Evolutionary conservation across 2,888 invertebrate genomes (phyloP).

Genomic region (Drosophila setosimentum): DNA sequence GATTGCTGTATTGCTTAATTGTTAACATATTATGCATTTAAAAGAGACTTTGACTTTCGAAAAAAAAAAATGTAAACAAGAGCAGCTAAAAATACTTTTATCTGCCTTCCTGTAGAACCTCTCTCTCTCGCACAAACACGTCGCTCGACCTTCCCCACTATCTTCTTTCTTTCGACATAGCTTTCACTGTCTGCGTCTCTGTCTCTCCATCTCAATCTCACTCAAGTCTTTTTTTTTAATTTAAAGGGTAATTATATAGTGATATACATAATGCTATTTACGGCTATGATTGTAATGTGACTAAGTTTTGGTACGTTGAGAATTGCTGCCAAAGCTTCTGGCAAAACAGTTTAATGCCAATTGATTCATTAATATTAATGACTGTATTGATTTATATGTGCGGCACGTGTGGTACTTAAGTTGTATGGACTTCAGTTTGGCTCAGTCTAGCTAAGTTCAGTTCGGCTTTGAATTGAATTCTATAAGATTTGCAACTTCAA

Average conservation of each 20-base stretch:
- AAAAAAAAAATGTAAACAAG: background rate
- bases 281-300: constrained; percentile 8
- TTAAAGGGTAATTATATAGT: constrained; percentile 31
- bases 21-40: constrained; percentile 6
- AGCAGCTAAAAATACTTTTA: background rate
- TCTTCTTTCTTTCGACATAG: background rate
- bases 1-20: background rate
- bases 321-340: constrained; percentile 39
- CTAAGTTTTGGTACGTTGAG: constrained; percentile 33
- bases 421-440: constrained; percentile 23
- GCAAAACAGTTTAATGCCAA: constrained; percentile 48
- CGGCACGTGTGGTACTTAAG: constrained; percentile 52
- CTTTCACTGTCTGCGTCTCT: background rate
- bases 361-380: constrained; percentile 59
- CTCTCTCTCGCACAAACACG: background rate
- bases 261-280: background rate
- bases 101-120: no score
- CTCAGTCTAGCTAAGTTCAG: background rate
- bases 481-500: constrained; percentile 1
- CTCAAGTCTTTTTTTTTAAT: background rate
- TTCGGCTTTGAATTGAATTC: constrained; percentile 24
- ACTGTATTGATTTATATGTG: constrained; percentile 59
- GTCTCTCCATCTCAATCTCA: background rate
- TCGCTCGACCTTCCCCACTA: background rate
- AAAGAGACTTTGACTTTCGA: background rate